Percentiles rank a stretch among this genome's conserved stretches.
phyloP scores from a whole-genome alignment of 2,113 vertebrate species.

The Pelodiscus sinensis region DNA sequence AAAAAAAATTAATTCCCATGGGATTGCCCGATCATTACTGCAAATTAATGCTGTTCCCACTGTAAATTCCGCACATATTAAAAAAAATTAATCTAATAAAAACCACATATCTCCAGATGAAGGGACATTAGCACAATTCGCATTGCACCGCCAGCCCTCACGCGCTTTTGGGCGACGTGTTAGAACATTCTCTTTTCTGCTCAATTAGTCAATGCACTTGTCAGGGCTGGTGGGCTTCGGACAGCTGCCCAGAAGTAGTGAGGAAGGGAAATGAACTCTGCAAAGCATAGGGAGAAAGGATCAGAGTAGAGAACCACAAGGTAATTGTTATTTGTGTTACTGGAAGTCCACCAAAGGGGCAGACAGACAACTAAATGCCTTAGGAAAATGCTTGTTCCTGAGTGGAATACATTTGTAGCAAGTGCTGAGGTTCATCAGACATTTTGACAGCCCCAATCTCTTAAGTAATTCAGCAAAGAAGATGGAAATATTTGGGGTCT shows the following conservation, averaged over 20 bases:
- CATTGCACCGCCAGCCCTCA: conserved; percentile 25
- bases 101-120: conserved; percentile 51
- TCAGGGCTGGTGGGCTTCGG: neutral
- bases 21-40: conserved; percentile 68
- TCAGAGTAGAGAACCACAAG: neutral
- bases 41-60: conserved; percentile 67
- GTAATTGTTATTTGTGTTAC: neutral
- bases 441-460: neutral
- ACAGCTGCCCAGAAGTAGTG: neutral
- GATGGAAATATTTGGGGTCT: neutral
- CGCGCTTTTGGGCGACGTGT: neutral
- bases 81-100: conserved; percentile 66
- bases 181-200: conserved; percentile 23
- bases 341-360: neutral
- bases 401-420: neutral
- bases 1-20: conserved; percentile 69
- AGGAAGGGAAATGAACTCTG: neutral
- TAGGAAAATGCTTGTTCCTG: neutral
- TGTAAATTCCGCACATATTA: conserved; percentile 72
- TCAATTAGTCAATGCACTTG: conserved; percentile 16
- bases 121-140: conserved; percentile 46
- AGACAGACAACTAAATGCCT: neutral
- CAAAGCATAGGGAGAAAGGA: accelerated
- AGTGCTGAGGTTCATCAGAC: neutral
- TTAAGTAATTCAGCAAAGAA: neutral